Evolutionary conservation across 1,140 invertebrate genomes (phyloP), one percentile per base, ranked within the genome.

Genomic region (Planococcus citri): DNA sequence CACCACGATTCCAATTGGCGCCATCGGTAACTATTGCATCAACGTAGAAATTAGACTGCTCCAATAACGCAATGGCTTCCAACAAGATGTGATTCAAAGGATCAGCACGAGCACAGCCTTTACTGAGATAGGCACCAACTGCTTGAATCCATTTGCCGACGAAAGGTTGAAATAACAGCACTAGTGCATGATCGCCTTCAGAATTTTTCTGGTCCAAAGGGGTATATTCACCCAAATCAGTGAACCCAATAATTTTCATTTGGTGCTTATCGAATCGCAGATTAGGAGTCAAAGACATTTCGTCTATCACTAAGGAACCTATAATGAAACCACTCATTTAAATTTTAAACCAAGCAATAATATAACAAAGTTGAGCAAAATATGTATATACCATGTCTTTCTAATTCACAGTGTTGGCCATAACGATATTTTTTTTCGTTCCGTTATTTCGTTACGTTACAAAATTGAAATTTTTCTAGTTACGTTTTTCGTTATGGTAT

Each of bases 1-100:
- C 71, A 9, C 68, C 21, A 6, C 72, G 69, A 29, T 75, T 74
- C 72, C 73, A 74, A 12, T 69, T 57, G 12, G 74, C 73, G 0
- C 72, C 73, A 68, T 75, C 73, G 1, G 69, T 71, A 4, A 68
- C 51, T 1, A 73, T 38, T 1, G 22, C 70, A 69, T 75, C 73
- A 4, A 75, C 71, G 22, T 29, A 24, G 41, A 71, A 68, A 68
- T 58, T 57, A 22, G 24, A 3, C 27, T 72, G 68, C 38, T 69
- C 67, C 4, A 72, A 20, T 6, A 72, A 25, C n/a, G 70, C 24
- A 8, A 70, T 68, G 29, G 21, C n/a, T 68, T 68, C 67, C 9
- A n/a, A 27, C 10, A 68, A 21, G 21, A 33, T 17, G 0, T 29
- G 9, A 29, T 68, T 20, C 9, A 68, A n/a, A 1, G 29, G 21